phyloP scores from a whole-genome alignment of 1,140 invertebrate species.

The Rhopalosiphum padi region DNA sequence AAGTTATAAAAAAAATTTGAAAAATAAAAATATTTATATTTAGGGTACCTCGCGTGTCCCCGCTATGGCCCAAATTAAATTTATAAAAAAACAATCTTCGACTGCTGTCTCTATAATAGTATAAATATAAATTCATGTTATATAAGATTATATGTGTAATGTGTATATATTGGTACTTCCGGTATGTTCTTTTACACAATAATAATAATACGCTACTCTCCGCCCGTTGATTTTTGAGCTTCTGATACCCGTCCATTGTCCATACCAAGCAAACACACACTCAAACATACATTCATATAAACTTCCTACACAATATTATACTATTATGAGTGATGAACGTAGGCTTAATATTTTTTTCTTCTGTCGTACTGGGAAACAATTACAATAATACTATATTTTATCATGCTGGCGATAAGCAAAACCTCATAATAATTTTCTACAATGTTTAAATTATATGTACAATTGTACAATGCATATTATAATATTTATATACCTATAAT shows the following conservation, averaged over 20 bases:
- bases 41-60: constrained; percentile 8
- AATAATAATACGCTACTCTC: not conserved
- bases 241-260: not conserved
- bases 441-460: not conserved
- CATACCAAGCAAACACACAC: not conserved
- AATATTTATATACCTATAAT: not conserved
- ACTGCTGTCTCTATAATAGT: constrained; percentile 6
- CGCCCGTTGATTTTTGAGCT: not conserved
- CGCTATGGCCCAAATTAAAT: not conserved
- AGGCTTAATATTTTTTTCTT: not conserved
- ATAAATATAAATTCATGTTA: not conserved
- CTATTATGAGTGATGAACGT: too few relatives aligned
- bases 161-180: not conserved
- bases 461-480: not conserved
- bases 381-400: too few relatives aligned
- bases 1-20: not conserved
- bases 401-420: not conserved
- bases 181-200: not conserved
- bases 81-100: constrained; percentile 21
- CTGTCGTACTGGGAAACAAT: not conserved
- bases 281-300: not conserved
- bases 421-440: not conserved
- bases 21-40: not conserved
- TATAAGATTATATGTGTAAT: not conserved
- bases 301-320: too few relatives aligned